phyloP scores from a whole-genome alignment of 2,113 vertebrate genomes.

The Lethenteron camtschaticum region DNA sequence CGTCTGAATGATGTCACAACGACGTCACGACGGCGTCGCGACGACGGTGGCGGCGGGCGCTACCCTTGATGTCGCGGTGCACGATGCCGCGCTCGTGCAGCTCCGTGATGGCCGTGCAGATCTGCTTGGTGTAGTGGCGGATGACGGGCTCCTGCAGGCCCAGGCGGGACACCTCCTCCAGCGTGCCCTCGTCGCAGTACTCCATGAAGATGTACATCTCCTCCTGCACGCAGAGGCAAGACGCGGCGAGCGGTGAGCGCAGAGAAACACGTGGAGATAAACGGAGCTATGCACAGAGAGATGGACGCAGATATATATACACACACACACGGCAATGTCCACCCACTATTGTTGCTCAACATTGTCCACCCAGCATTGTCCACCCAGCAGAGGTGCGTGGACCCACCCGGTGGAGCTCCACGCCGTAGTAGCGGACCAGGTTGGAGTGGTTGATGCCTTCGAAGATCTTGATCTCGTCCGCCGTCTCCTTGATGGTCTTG shows the following conservation, averaged over 20 bases:
- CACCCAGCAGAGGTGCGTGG: no score
- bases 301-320: no score
- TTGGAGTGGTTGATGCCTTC: conserved; percentile 98
- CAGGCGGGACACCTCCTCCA: conserved; percentile 83
- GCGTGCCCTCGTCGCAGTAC: conserved; percentile 88
- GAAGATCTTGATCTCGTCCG: conserved; percentile 91
- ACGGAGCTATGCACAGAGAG: no score
- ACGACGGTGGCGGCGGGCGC: no score
- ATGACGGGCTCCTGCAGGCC: conserved; percentile 94
- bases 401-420: conserved; percentile 88
- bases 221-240: conserved; percentile 28
- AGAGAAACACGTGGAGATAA: no score
- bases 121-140: conserved; percentile 85
- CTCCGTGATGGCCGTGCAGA: conserved; percentile 76
- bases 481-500: conserved; percentile 97
- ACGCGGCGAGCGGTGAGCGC: no score
- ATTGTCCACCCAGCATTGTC: no score
- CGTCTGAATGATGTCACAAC: no score
- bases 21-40: no score
- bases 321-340: no score
- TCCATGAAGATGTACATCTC: conserved; percentile 99
- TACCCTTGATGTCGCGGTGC: conserved; percentile 88
- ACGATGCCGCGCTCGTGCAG: conserved; percentile 92
- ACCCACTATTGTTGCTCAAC: no score
- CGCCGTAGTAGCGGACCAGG: conserved; percentile 90